Evolutionary conservation across 2,797 vertebrate genomes (phyloP).

Genomic region (Gambusia yucatana): DNA sequence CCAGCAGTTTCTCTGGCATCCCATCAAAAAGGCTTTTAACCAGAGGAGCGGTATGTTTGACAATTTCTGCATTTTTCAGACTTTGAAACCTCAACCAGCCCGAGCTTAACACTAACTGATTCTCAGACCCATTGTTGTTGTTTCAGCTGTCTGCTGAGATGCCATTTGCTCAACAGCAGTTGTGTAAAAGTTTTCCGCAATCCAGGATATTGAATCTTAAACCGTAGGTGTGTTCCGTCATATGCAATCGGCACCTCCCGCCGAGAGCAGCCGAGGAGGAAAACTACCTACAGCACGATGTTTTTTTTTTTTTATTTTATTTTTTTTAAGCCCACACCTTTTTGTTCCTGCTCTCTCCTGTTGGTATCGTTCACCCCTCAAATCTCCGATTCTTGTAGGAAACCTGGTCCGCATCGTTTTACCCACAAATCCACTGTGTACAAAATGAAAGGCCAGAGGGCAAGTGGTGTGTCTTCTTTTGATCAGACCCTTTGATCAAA

Average conservation of each 20-base stretch:
- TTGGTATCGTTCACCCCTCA: conserved; percentile 59
- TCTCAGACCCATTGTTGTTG: neutral
- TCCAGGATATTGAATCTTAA: conserved; percentile 24
- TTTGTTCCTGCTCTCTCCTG: conserved; percentile 60
- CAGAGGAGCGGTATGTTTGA: neutral
- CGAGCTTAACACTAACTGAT: neutral
- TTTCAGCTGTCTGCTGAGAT: neutral
- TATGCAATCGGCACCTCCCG: conserved; percentile 49
- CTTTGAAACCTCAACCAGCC: neutral
- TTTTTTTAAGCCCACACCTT: conserved; percentile 67
- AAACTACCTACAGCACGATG: conserved; percentile 58
- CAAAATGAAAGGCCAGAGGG: conserved; percentile 82
- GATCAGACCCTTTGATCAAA: conserved; percentile 83
- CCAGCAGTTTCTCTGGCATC: neutral
- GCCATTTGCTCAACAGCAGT: neutral
- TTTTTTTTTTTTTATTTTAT: neutral
- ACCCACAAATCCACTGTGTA: conserved; percentile 74
- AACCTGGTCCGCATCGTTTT: conserved; percentile 75
- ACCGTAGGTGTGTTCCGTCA: conserved; percentile 51
- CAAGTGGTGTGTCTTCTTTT: conserved; percentile 81
- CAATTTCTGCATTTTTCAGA: neutral
- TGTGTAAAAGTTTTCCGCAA: conserved; percentile 15
- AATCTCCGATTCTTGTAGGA: conserved; percentile 71
- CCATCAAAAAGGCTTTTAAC: neutral
- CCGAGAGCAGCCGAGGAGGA: conserved; percentile 39